Evolutionary conservation across 2,888 invertebrate species (phyloP).

Genomic region (Hypomecis atomaria): DNA sequence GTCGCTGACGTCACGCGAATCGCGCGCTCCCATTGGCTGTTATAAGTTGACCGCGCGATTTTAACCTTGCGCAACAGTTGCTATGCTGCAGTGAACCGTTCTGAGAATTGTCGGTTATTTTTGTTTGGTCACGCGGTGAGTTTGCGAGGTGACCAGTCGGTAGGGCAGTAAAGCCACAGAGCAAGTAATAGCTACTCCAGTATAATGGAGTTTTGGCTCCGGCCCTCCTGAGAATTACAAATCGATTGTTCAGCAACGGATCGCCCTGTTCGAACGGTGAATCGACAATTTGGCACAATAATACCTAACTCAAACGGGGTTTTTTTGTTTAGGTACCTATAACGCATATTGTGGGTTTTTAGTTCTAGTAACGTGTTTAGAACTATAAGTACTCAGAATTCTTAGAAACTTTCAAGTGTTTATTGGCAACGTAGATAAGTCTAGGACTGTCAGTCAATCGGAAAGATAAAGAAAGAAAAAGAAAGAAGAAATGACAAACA

Average conservation of each 20-base stretch:
- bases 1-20: constrained; percentile 77
- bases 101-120: constrained; percentile 59
- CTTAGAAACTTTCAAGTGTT: too few relatives aligned
- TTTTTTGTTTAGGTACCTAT: too few relatives aligned
- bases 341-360: too few relatives aligned
- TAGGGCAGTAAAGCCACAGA: constrained; percentile 6
- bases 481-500: too few relatives aligned
- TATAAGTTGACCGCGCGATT: constrained; percentile 61
- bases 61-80: constrained; percentile 82
- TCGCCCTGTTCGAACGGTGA: not conserved
- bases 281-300: not conserved
- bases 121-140: constrained; percentile 46
- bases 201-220: not conserved
- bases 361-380: too few relatives aligned
- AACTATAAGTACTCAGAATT: too few relatives aligned
- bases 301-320: too few relatives aligned
- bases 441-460: too few relatives aligned
- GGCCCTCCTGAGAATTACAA: constrained; percentile 4
- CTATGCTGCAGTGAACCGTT: constrained; percentile 72
- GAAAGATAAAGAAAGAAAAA: too few relatives aligned
- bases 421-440: too few relatives aligned
- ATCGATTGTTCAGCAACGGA: not conserved
- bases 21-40: constrained; percentile 65
- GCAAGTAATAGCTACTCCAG: not conserved
- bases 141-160: constrained; percentile 16